Conservation (phyloP, 1,140 invertebrate species). For the Philaenus spumarius region DNA sequence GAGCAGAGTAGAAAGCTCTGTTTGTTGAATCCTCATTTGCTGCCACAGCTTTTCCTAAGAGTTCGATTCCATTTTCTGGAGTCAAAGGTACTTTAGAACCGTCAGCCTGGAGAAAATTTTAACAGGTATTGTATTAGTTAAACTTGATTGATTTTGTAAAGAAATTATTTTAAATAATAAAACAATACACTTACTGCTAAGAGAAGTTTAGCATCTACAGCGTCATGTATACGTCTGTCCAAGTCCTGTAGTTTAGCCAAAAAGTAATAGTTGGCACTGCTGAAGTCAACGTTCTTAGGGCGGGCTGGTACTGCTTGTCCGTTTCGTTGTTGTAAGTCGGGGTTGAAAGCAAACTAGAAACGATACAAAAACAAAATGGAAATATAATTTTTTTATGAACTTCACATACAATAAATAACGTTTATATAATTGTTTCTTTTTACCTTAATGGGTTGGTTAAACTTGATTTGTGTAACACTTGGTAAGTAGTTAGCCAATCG, state of each 20-base stretch:
- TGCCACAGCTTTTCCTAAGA: slow-evolving; percentile 43
- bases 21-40: slow-evolving; percentile 9
- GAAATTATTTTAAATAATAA: no score
- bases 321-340: slow-evolving; percentile 20
- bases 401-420: no score
- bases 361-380: no score
- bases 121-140: no score
- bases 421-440: no score
- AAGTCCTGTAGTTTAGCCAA: slow-evolving; percentile 5
- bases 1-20: slow-evolving; percentile 43
- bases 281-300: slow-evolving; percentile 11
- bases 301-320: slow-evolving; percentile 18
- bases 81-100: slow-evolving; percentile 36
- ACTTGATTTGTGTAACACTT: slow-evolving; percentile 50
- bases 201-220: not conserved
- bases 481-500: slow-evolving; percentile 54
- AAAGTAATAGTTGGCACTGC: slow-evolving; percentile 9
- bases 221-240: slow-evolving; percentile 10
- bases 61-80: slow-evolving; percentile 37
- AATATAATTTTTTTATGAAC: no score
- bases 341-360: slow-evolving; percentile 22
- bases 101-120: slow-evolving; percentile 22
- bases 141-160: no score
- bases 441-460: slow-evolving; percentile 43
- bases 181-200: not conserved